Conservation (phyloP, 1,140 invertebrate species). For the Cepaea nemoralis region DNA sequence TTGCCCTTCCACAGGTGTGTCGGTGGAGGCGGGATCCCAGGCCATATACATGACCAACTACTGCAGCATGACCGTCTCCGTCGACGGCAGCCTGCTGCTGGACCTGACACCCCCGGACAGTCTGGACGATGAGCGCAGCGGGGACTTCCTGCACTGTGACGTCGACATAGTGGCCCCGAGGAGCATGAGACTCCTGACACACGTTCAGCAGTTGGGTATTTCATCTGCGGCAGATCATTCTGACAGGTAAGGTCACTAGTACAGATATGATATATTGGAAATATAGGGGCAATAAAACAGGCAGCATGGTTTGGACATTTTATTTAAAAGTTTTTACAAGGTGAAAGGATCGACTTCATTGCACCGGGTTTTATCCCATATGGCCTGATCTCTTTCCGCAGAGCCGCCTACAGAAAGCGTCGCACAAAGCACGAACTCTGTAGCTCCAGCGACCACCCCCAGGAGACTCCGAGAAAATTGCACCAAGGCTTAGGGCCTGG, state of each 20-base stretch:
- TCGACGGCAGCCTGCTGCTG: not conserved
- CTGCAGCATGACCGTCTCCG: not conserved
- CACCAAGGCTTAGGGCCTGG: too few relatives aligned
- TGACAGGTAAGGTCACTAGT: not conserved
- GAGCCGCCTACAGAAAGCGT: too few relatives aligned
- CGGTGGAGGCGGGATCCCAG: not conserved
- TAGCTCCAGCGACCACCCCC: too few relatives aligned
- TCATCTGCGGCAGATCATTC: not conserved
- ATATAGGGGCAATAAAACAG: too few relatives aligned
- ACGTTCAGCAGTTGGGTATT: conserved; percentile 5
- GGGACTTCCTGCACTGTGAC: not conserved
- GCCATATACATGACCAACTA: conserved; percentile 14
- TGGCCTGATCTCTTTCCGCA: too few relatives aligned
- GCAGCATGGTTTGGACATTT: too few relatives aligned
- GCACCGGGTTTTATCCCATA: too few relatives aligned
- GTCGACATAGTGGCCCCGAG: not conserved
- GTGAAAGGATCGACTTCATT: too few relatives aligned
- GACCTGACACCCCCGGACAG: not conserved
- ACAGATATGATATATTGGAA: too few relatives aligned
- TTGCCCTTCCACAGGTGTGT: not conserved
- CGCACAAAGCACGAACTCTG: too few relatives aligned
- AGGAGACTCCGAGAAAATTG: too few relatives aligned
- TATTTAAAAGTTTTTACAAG: too few relatives aligned
- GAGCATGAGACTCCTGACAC: not conserved
- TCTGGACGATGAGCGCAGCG: not conserved